Evolutionary conservation across 1,140 invertebrate genomes (phyloP).

Genomic region (Cydia strobilella): DNA sequence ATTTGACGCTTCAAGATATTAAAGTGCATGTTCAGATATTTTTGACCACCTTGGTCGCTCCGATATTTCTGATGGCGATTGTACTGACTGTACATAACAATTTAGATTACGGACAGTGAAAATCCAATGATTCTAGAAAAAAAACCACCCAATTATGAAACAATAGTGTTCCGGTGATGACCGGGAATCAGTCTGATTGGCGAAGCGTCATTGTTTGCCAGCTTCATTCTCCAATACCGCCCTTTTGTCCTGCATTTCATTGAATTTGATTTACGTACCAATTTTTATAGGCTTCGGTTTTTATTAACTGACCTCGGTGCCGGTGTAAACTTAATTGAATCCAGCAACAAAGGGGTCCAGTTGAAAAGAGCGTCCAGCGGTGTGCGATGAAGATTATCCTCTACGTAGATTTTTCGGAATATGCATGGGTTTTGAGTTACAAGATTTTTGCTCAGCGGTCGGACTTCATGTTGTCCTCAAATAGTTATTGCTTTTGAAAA

Average conservation of each 20-base stretch:
- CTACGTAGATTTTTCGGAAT: slow-evolving; percentile 75
- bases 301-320: slow-evolving; percentile 79
- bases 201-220: slow-evolving; percentile 60
- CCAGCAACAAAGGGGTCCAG: slow-evolving; percentile 75
- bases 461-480: too few species aligned
- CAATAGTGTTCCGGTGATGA: slow-evolving; percentile 10
- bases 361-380: slow-evolving; percentile 78
- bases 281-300: slow-evolving; percentile 79
- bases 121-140: background rate
- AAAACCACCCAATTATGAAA: slow-evolving; percentile 17
- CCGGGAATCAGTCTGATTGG: slow-evolving; percentile 48
- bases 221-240: slow-evolving; percentile 66
- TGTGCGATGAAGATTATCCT: slow-evolving; percentile 79
- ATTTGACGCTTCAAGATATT: too few species aligned
- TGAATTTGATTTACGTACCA: slow-evolving; percentile 79
- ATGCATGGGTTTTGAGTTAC: slow-evolving; percentile 75
- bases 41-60: too few species aligned
- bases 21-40: too few species aligned
- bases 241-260: slow-evolving; percentile 75
- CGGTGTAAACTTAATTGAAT: slow-evolving; percentile 80
- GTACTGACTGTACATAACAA: too few species aligned
- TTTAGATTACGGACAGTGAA: background rate
- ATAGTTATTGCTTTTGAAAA: background rate
- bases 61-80: too few species aligned
- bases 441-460: slow-evolving; percentile 71